phyloP scores from a whole-genome alignment of 2,888 invertebrate species.

The Xiphydria camelus region DNA sequence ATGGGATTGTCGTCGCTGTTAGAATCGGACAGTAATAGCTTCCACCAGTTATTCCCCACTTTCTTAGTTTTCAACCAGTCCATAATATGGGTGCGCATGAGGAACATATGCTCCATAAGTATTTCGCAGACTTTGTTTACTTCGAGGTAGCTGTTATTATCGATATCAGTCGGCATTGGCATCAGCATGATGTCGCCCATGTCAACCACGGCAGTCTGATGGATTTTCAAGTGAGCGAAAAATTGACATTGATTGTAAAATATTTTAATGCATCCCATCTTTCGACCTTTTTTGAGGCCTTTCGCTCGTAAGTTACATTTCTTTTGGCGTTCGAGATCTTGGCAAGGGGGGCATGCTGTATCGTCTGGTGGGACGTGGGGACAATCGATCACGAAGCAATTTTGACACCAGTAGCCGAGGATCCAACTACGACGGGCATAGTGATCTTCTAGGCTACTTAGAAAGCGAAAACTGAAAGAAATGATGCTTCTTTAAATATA shows the following conservation, averaged over 20 bases:
- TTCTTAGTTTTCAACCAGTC: constrained; percentile 42
- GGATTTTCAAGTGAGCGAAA: constrained; percentile 43
- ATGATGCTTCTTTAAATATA: background rate
- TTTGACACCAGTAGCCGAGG: constrained; percentile 49
- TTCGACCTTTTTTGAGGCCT: constrained; percentile 35
- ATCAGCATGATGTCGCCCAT: constrained; percentile 49
- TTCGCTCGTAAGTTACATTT: constrained; percentile 31
- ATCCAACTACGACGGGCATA: constrained; percentile 47
- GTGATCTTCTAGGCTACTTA: constrained; percentile 46
- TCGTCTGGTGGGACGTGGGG: constrained; percentile 23
- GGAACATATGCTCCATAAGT: constrained; percentile 47
- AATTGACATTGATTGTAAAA: constrained; percentile 54
- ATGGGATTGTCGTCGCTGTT: constrained; percentile 18
- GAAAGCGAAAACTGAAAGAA: constrained; percentile 44
- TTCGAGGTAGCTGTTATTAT: constrained; percentile 30
- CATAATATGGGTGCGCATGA: constrained; percentile 40
- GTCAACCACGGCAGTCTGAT: constrained; percentile 34
- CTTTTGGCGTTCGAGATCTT: constrained; percentile 30
- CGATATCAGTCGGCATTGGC: constrained; percentile 41
- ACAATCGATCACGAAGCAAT: constrained; percentile 40
- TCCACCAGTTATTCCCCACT: constrained; percentile 40
- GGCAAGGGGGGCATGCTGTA: constrained; percentile 16
- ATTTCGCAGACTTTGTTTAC: constrained; percentile 40
- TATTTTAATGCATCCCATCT: constrained; percentile 36
- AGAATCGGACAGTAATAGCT: background rate